These are phyloP conservation scores for Actias luna DNA, from an alignment of 2,888 invertebrate genomes.

Conservation along the genomic window DNA sequence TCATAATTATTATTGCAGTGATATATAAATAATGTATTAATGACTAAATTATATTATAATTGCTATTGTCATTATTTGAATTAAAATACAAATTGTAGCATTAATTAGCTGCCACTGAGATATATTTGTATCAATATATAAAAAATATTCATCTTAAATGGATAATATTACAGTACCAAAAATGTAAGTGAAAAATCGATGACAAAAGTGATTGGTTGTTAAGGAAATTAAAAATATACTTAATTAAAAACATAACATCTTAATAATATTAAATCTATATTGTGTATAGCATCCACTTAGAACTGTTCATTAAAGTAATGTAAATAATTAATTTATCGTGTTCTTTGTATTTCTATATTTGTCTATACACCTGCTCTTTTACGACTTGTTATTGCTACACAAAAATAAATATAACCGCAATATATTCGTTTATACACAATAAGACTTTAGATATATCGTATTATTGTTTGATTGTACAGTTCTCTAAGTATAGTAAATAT, in stretches of 20 bases:
- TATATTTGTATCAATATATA: too few relatives aligned
- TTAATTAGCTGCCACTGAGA: neutral
- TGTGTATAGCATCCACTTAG: too few relatives aligned
- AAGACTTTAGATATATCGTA: neutral
- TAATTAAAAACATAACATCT: too few relatives aligned
- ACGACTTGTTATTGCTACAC: neutral
- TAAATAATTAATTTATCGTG: neutral
- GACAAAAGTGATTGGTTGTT: too few relatives aligned
- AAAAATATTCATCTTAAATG: too few relatives aligned
- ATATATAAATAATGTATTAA: neutral
- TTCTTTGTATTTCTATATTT: too few relatives aligned
- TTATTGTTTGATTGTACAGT: conserved; percentile 2
- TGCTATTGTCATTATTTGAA: neutral
- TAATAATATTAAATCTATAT: too few relatives aligned
- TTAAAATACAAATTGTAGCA: neutral
- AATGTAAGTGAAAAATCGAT: neutral
- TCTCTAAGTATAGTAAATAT: neutral
- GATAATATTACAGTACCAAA: too few relatives aligned
- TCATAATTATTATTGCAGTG: too few relatives aligned
- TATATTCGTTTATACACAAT: neutral
- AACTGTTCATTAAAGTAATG: too few relatives aligned
- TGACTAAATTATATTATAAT: neutral
- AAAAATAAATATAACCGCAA: neutral
- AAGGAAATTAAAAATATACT: too few relatives aligned
- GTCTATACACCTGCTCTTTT: too few relatives aligned